Base-by-base conservation (phyloP, 53 echinoderm and acorn worm species). In the Patiria pectinifera region DNA sequence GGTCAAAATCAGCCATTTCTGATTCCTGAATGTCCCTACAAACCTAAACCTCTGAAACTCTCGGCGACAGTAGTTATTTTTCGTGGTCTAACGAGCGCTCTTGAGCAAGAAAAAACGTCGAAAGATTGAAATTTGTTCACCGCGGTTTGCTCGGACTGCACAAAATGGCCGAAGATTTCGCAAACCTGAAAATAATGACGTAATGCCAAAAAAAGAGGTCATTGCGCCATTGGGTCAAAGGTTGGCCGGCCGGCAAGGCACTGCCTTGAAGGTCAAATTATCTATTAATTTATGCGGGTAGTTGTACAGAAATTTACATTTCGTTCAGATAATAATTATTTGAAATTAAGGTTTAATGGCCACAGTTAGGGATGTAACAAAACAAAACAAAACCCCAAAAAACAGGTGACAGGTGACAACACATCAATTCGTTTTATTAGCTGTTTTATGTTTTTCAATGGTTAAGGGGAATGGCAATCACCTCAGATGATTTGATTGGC, bases 151-250 rank as follows among this genome's bases (percentile, higher is more conserved):
- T 26, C 45, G 69, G 43, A 85, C 59, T 23, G 6, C 87, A 78
- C 85, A 92, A 87, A 76, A 93, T 86, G 87, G 92, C 86, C 71
- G 92, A 81, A 48, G 86, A 80, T 86, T 80, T 92, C 88, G 83
- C 93, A 93, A 93, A 83, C 82, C 93, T 86, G 76, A 82, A 85
- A 83, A 93, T 72, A 71, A 88, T 93, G 93, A 93, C 93, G 93
- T 93, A 93, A 93, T 93, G 93, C 45, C 46, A 45, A 62, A 59
- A 13, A 35, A 35, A 35, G 35, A 35, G 18, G 61, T 23, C 14
- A 2, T 59, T 59, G 69, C 62, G 47, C 84, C 21, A 13, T 2
- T 21, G 45, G 89, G 89, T 89, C 62, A 63, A 61, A 45, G 90
- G 66, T 90, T 48, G 25, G 66, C 15, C 15, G 8, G 5, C 6